Evolutionary conservation across 2,888 invertebrate species (phyloP).

Genomic region (Fragum sueziense): DNA sequence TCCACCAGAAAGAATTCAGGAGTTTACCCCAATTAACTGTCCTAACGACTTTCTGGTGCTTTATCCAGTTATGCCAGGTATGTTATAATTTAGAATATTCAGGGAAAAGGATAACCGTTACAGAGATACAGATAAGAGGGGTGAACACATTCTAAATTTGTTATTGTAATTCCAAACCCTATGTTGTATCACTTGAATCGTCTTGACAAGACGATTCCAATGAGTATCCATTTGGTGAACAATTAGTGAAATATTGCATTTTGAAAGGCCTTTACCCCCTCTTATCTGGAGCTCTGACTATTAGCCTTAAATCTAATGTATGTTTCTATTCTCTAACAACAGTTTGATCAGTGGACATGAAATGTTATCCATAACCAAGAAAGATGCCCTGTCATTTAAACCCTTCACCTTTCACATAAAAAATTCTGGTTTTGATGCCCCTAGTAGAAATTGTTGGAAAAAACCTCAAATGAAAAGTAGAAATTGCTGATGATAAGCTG

Average conservation of each 20-base stretch:
- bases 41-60: slow-evolving; percentile 9
- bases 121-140: background rate
- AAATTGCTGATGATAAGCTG: background rate
- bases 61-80: slow-evolving; percentile 21
- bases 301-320: background rate
- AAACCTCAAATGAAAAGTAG: background rate
- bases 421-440: background rate
- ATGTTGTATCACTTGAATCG: no score
- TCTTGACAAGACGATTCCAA: background rate
- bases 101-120: background rate
- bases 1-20: background rate
- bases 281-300: background rate
- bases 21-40: slow-evolving; percentile 5
- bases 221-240: no score
- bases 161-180: no score
- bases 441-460: background rate
- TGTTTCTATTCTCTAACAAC: no score
- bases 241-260: no score
- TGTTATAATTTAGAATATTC: background rate
- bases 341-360: background rate
- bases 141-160: no score
- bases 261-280: no score
- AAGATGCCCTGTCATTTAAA: background rate
- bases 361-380: background rate
- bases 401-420: background rate